These are phyloP conservation scores for Coracias cyanogaster DNA, from an alignment of 2,797 vertebrate species.

Conservation along the genomic window DNA sequence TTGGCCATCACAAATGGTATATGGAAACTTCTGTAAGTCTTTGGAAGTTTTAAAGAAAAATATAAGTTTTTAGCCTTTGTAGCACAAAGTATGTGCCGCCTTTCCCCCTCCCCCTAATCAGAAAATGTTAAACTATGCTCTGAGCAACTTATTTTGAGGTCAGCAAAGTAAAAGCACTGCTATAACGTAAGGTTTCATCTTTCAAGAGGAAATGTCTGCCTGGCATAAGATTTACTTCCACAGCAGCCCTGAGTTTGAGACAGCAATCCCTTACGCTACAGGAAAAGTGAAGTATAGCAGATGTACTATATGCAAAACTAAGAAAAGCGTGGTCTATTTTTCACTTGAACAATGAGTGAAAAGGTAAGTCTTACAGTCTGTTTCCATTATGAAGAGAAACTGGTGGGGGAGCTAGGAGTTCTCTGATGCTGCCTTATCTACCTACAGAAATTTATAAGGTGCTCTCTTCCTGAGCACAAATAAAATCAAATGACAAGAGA, in stretches of 20 bases:
- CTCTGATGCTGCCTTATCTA: not conserved
- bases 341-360: not conserved
- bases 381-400: not conserved
- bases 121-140: not conserved
- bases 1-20: not conserved
- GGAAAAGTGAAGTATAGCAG: not conserved
- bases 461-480: not conserved
- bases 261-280: not conserved
- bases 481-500: not conserved
- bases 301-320: not conserved
- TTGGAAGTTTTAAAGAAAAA: not conserved
- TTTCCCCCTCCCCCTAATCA: not conserved
- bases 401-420: not conserved
- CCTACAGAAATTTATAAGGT: not conserved
- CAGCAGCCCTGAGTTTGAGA: not conserved
- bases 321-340: not conserved
- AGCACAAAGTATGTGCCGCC: not conserved
- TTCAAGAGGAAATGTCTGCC: slow-evolving; percentile 41
- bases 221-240: not conserved
- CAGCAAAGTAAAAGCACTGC: not conserved
- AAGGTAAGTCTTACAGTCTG: not conserved
- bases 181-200: slow-evolving; percentile 2
- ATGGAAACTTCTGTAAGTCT: not conserved
- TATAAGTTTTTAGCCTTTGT: not conserved
- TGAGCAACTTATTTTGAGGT: not conserved